A percentile compares a stretch with the other conserved stretches of the same genome.
phyloP scores from a whole-genome alignment of 2,888 invertebrate species.

The Tinea pellionella region DNA sequence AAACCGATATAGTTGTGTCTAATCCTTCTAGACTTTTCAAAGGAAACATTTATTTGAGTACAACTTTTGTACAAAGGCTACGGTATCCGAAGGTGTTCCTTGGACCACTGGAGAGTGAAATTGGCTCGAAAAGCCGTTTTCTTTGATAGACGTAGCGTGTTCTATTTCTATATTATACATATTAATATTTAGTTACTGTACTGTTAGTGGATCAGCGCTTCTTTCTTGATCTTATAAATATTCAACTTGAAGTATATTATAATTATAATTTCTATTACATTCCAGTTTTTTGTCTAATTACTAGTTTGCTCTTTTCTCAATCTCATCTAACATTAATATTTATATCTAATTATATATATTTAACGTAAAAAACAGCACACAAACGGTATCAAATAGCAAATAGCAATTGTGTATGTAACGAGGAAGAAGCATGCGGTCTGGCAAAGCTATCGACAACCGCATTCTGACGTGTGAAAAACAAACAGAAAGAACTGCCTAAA shows the following conservation, averaged over 20 bases:
- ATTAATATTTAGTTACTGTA: conserved; percentile 1
- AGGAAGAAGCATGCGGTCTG: conserved; percentile 10
- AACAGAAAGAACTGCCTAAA: conserved; percentile 17
- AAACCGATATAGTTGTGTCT: neutral
- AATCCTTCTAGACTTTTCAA: neutral
- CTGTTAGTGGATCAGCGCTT: neutral
- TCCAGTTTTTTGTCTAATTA: no score
- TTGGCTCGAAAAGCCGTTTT: conserved; percentile 63
- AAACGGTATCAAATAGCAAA: neutral
- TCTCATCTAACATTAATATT: no score
- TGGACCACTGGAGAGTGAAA: conserved; percentile 64
- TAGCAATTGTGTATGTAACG: neutral
- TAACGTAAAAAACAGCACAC: neutral
- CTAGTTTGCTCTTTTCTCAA: no score
- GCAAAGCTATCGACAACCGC: conserved; percentile 12
- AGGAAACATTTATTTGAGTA: neutral
- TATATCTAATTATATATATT: no score
- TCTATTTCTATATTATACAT: conserved; percentile 7
- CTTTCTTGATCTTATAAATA: neutral
- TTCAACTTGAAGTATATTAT: neutral
- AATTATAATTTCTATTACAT: neutral
- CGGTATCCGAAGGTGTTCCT: conserved; percentile 24
- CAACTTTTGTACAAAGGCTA: neutral
- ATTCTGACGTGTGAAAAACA: conserved; percentile 21
- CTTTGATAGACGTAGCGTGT: conserved; percentile 37